Percentiles rank a stretch among this genome's conserved stretches.
Conservation (phyloP, 2,113 vertebrate species). For the Tupaia tana region DNA sequence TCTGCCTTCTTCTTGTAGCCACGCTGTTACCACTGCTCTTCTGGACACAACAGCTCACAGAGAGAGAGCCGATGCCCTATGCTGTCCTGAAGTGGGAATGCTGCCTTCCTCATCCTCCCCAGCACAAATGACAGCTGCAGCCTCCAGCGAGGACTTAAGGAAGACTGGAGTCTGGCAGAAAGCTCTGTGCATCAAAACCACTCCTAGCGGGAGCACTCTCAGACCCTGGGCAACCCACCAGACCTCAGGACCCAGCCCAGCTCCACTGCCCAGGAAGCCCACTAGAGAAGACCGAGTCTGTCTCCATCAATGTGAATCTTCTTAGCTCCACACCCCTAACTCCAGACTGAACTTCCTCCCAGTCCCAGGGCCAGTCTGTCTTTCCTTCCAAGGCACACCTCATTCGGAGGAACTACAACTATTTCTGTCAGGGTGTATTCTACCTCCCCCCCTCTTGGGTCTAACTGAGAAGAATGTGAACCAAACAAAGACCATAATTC, state of each 20-base stretch:
- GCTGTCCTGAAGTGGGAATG: neutral
- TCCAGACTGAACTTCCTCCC: neutral
- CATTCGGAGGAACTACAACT: neutral
- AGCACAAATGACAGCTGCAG: neutral
- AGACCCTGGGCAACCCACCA: neutral
- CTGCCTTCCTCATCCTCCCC: too few species aligned
- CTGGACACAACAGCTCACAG: neutral
- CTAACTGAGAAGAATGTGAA: constrained; percentile 23
- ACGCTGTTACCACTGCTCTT: fast-evolving
- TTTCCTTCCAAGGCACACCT: neutral
- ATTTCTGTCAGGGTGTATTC: constrained; percentile 9
- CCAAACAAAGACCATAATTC: constrained; percentile 32
- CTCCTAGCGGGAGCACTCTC: fast-evolving
- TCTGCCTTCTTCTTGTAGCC: neutral
- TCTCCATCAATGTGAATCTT: neutral
- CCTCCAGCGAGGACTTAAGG: neutral
- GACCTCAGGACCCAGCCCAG: neutral
- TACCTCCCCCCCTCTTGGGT: neutral
- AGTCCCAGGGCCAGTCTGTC: neutral
- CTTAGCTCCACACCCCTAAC: neutral
- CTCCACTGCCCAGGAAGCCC: neutral
- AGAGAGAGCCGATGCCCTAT: neutral
- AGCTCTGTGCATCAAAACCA: neutral
- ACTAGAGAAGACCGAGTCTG: neutral
- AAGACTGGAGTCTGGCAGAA: neutral